Evolutionary conservation across 2,888 invertebrate species (phyloP).

Genomic region (Odontocerum albicorne): DNA sequence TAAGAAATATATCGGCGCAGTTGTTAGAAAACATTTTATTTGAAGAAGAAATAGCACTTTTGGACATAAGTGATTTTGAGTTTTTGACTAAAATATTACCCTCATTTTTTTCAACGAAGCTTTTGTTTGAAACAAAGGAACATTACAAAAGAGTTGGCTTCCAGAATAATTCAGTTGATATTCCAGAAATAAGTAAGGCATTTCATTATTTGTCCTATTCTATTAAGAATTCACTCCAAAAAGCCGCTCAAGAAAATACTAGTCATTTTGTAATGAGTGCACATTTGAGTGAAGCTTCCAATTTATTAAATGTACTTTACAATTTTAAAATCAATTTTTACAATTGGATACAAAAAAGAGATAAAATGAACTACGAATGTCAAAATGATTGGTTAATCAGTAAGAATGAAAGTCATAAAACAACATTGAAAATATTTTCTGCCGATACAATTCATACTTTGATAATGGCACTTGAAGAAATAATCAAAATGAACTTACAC

Average conservation of each 20-base stretch:
- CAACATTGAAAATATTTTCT: conserved; percentile 6
- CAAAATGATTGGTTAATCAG: neutral
- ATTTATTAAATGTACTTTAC: conserved; percentile 44
- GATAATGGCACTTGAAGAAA: neutral
- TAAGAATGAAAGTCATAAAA: neutral
- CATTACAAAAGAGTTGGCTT: neutral
- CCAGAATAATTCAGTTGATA: conserved; percentile 3
- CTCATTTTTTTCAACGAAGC: conserved; percentile 1
- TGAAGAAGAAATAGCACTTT: conserved; percentile 1
- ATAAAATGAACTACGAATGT: too few species aligned
- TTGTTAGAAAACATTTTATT: neutral
- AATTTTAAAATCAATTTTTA: conserved; percentile 33
- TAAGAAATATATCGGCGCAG: conserved; percentile 6
- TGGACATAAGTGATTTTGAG: neutral
- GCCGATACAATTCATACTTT: conserved; percentile 2
- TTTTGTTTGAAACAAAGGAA: conserved; percentile 15
- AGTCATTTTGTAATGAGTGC: conserved; percentile 44
- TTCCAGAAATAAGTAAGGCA: conserved; percentile 20
- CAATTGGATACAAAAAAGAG: conserved; percentile 9
- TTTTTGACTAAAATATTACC: conserved; percentile 11
- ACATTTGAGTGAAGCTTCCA: conserved; percentile 44
- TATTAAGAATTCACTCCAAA: conserved; percentile 10
- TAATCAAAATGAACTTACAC: conserved; percentile 10
- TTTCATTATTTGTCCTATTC: conserved; percentile 8
- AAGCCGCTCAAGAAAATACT: conserved; percentile 9